Evolutionary conservation across 2,797 vertebrate species (phyloP).

Genomic region (Muraenolepis orangiensis): DNA sequence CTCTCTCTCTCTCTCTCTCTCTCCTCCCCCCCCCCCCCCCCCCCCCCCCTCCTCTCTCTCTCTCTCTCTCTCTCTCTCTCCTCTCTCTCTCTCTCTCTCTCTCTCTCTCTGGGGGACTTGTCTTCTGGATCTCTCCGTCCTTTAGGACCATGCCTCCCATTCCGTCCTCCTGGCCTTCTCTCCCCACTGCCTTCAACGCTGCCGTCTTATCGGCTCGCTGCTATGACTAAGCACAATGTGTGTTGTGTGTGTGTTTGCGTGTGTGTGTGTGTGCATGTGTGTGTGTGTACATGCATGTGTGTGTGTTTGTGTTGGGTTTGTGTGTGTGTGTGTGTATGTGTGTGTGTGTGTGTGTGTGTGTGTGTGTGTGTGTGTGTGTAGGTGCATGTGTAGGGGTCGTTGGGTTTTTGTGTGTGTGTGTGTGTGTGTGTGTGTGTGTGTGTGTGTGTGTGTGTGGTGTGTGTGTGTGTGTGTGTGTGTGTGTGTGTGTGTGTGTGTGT

Average conservation of each 20-base stretch:
- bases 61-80: background rate
- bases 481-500: conserved; percentile 12
- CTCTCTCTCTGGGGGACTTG: conserved; percentile 3
- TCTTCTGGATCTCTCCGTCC: conserved; percentile 16
- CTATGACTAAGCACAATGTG: conserved; percentile 68
- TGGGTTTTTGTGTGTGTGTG: conserved; percentile 29
- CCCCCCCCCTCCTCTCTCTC: no score
- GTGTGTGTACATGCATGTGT: background rate
- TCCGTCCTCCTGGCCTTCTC: conserved; percentile 49
- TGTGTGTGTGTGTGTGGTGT: conserved; percentile 9
- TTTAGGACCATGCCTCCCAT: conserved; percentile 30
- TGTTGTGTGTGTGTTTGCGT: conserved; percentile 31
- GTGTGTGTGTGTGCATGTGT: conserved; percentile 4
- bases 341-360: conserved; percentile 19
- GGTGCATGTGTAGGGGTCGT: no score
- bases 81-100: background rate
- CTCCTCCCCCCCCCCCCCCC: no score
- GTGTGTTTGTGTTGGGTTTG: background rate
- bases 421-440: conserved; percentile 13
- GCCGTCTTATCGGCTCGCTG: conserved; percentile 59
- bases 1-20: no score
- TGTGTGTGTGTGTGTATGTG: conserved; percentile 7
- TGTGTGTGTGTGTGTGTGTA: conserved; percentile 11
- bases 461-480: conserved; percentile 18
- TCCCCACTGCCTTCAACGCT: conserved; percentile 25